These are phyloP conservation scores for Nannobrachium achirus DNA, from an alignment of 2,113 vertebrate genomes.

Conservation along the genomic window DNA sequence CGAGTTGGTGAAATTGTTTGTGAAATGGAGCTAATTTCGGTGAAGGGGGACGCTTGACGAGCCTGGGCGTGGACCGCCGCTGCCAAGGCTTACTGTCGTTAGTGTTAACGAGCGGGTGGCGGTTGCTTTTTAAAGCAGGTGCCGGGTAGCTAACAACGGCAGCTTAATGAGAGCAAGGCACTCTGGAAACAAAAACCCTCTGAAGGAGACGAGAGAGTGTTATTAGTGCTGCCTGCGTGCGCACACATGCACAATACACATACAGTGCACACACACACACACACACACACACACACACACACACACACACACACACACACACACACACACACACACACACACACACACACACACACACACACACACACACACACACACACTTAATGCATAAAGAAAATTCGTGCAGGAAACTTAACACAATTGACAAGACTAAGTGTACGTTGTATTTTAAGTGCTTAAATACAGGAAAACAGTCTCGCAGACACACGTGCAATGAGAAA, in stretches of 20 bases:
- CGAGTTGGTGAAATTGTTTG: slow-evolving; percentile 79
- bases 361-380: too few relatives aligned
- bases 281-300: not conserved
- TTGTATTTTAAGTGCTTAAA: not conserved
- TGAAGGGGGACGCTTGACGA: slow-evolving; percentile 59
- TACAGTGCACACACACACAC: not conserved
- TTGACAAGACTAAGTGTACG: not conserved
- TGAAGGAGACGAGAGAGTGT: slow-evolving; percentile 67
- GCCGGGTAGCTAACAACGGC: slow-evolving; percentile 74
- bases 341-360: too few relatives aligned
- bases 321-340: too few relatives aligned
- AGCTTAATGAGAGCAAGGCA: slow-evolving; percentile 79
- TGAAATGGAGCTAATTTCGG: slow-evolving; percentile 79
- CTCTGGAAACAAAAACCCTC: slow-evolving; percentile 62
- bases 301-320: too few relatives aligned
- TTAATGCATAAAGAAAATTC: too few relatives aligned
- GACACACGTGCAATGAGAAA: not conserved
- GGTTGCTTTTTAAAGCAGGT: slow-evolving; percentile 76
- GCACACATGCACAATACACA: slow-evolving; percentile 14
- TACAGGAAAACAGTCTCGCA: not conserved
- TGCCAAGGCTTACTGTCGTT: slow-evolving; percentile 70
- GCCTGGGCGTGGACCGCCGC: slow-evolving; percentile 63
- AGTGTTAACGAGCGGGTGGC: slow-evolving; percentile 78
- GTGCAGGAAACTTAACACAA: too few relatives aligned
- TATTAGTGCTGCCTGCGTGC: slow-evolving; percentile 60